Base-by-base conservation (phyloP, 1,140 invertebrate genomes). In the Chymomyza costata region DNA sequence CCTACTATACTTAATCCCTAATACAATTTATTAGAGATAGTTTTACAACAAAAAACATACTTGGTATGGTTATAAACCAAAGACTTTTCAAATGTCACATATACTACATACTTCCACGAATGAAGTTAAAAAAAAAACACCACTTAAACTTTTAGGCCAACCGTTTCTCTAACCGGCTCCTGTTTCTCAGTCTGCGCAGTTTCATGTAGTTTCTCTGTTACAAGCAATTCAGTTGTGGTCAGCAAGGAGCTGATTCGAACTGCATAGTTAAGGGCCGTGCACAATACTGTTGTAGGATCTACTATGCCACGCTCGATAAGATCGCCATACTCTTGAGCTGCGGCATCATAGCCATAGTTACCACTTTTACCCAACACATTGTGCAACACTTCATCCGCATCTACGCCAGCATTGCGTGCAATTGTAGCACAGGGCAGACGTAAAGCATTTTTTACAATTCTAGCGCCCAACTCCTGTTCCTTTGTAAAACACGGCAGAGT, bases 291-390 rank as follows among this genome's bases (percentile, higher is more conserved):
- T 0, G 96, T 97, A 1, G 96, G 96, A 87, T 98, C 96, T 71
- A 98, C 95, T 65, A 98, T 97, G 41, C 96, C 96, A 61, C 90
- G 91, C 56, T 94, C 91, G 53, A 97, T 92, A 90, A 98, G 93
- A 84, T 98, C 92, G 0, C 94, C 93, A 85, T 92, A 98, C 84
- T 94, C 90, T 68, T 93, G 91, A 52, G 92, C 93, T 19, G 95
- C 70, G 0, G 96, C 96, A 87, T 98, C 95, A 85, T 97, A 98
- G 13, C 97, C 97, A 66, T 90, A 90, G 51, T 92, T 89, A 1
- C 90, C 90, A 11, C 83, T 66, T 16, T 86, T 85, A 43, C 92
- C 88, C 54, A 89, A 87, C 0, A 93, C 90, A 87, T 95, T 96
- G 6, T 92, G 91, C 1, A 97, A 94, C n/a, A 97, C 92, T 0